Percentiles rank a stretch among this genome's conserved stretches.
These are phyloP conservation scores for Atta cephalotes DNA, from an alignment of 1,140 invertebrate species.

Conservation along the genomic window DNA sequence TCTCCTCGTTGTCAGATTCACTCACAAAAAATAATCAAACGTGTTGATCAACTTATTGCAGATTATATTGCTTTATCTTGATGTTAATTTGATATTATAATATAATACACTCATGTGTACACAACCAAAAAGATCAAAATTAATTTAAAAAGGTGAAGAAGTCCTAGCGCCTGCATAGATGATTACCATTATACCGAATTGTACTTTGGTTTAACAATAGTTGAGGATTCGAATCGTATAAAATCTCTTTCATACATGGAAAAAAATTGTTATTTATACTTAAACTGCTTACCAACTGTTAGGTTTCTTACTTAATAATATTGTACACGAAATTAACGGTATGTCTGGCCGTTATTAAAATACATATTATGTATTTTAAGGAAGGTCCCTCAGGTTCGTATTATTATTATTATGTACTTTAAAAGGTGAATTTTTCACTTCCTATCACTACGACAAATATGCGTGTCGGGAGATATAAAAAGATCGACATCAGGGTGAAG, in stretches of 20 bases:
- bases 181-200: not conserved
- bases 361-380: not conserved
- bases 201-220: not conserved
- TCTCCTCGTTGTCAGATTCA: not conserved
- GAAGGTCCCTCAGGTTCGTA: too few relatives aligned
- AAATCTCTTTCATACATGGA: not conserved
- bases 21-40: not conserved
- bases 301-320: not conserved
- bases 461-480: conserved; percentile 70
- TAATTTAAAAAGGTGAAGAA: not conserved
- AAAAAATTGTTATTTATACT: not conserved
- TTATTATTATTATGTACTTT: conserved; percentile 4
- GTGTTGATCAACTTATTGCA: conserved; percentile 66
- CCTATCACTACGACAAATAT: conserved; percentile 12
- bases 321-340: not conserved
- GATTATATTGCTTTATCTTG: not conserved
- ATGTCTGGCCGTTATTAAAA: not conserved
- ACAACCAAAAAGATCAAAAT: not conserved
- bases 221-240: not conserved
- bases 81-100: not conserved
- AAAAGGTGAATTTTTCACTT: conserved; percentile 31
- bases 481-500: conserved; percentile 83
- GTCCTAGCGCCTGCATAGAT: not conserved
- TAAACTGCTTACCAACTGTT: not conserved
- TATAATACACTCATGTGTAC: not conserved